Base-by-base conservation (phyloP, 2,113 vertebrate species). In the Jacana jacana region DNA sequence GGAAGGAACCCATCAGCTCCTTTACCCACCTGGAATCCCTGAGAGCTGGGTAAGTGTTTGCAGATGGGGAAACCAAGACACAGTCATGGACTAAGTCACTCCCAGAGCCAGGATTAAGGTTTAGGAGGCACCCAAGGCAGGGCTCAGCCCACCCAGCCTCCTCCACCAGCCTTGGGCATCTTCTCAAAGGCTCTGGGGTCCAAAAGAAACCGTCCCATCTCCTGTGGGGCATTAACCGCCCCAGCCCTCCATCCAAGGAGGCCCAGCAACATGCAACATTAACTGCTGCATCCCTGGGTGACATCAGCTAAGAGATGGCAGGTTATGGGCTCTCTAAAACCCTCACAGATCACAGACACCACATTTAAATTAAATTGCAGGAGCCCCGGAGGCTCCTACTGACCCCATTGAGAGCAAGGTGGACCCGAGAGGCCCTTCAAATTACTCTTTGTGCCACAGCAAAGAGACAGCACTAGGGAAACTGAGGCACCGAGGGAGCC, bases 381-480 rank as follows among this genome's bases (percentile, higher is more conserved):
- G 31, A 81, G 25, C 30, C 24, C 70, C 25, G n/a, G 16, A n/a
- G 33, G 37, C 16, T 81, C 30, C 25, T 61, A 31, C 31, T 18
- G 57, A 6, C 25, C 49, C 24, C 27, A 11, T 31, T 23, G 63
- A 39, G 52, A 46, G 63, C 48, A 30, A 40, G 55, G 33, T 9
- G 12, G 5, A 37, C 6, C 19, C 0, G 15, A 76, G 24, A 23
- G 5, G 6, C 51, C 52, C 39, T n/a, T 70, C 1, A 0, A 37
- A n/a, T 40, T 31, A 13, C 35, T 46, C 44, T 46, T 63, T 28
- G 46, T 35, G 17, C 12, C 13, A 2, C 39, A 76, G 51, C 31
- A 54, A 46, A 48, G 55, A 48, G 46, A 18, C 19, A 8, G 66
- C 11, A 0, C 48, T 10, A 42, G 82, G 82, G 82, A 88, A 86